phyloP scores from a whole-genome alignment of 2,113 vertebrate species.

The Centropus bengalensis region DNA sequence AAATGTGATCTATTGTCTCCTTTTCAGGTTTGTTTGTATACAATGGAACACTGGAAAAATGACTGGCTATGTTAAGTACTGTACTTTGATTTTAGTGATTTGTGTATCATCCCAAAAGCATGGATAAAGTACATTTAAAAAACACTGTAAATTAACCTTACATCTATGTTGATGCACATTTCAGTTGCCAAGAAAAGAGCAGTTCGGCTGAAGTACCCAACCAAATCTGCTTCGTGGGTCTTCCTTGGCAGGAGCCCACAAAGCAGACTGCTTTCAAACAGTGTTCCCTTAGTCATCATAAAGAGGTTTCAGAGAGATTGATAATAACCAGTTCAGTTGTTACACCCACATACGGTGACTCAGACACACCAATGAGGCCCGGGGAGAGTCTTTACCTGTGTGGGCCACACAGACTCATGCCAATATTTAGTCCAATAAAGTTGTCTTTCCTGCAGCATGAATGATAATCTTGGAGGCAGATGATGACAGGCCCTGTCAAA shows the following conservation, averaged over 20 bases:
- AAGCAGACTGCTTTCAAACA: conserved; percentile 52
- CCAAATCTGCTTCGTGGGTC: conserved; percentile 60
- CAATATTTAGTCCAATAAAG: conserved; percentile 59
- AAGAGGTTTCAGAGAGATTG: conserved; percentile 64
- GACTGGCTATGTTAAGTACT: conserved; percentile 11
- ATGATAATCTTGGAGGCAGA: conserved; percentile 28
- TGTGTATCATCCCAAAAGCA: background rate
- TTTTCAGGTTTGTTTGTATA: conserved; percentile 14
- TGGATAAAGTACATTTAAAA: conserved; percentile 8
- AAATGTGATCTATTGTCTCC: background rate
- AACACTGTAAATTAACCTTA: background rate
- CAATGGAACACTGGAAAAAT: background rate
- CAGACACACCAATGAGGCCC: background rate
- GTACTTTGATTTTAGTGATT: conserved; percentile 4
- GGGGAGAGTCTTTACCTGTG: conserved; percentile 45
- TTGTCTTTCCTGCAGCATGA: conserved; percentile 47
- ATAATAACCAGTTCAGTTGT: conserved; percentile 58
- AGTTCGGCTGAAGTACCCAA: conserved; percentile 60
- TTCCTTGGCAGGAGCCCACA: conserved; percentile 47
- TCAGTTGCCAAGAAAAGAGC: conserved; percentile 64
- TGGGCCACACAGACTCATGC: conserved; percentile 45
- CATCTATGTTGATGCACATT: conserved; percentile 2
- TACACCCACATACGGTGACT: conserved; percentile 51
- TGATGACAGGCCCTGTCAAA: conserved; percentile 50
- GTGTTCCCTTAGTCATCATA: conserved; percentile 54